Evolutionary conservation across 2,888 invertebrate species (phyloP), one percentile per base, ranked within the genome.

Genomic region (Pyrocoelia pectoralis): DNA sequence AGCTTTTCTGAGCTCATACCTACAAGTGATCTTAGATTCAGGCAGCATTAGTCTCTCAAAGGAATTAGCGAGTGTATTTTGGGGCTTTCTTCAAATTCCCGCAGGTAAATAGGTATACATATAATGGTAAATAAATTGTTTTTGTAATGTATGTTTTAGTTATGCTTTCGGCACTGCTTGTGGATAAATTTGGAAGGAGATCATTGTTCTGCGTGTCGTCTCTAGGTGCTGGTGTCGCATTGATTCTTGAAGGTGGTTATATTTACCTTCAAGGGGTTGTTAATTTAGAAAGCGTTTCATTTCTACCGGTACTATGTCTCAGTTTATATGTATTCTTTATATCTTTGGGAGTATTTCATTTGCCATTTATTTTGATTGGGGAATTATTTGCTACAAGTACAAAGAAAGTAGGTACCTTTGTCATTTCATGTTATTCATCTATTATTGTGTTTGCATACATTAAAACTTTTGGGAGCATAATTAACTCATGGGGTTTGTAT

Each of bases 61-160:
- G 2, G 40, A 40, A 40, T 5, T 40, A 40, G 4, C 40, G 4
- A 40, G 40, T 8, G 4, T 40, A 8, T 40, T 40, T n/a, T 40
- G 2, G 2, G 5, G 40, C 8, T 3, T 40, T n/a, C 3, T 14
- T 13, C 14, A n/a, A 14, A 5, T 40, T 40, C 12, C 14, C 5
- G 12, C 40, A 40, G 40, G 40, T 40, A 40, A 40, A 40, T 40
- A 13, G 12, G 2, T 6, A 10, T 40, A 5, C 3, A 40, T 13
- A 40, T n/a, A 14, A 13, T 40, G 2, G 2, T 40, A 40, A 13
- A 13, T 13, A 13, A 2, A 13, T n/a, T n/a, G n/a, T n/a, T n/a
- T n/a, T n/a, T n/a, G n/a, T n/a, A n/a, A n/a, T n/a, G n/a, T n/a
- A 40, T 40, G 14, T 40, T 40, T 40, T 40, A 40, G 40, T 14